Evolutionary conservation across 1,140 invertebrate species (phyloP).

Genomic region (Danaus plexippus): DNA sequence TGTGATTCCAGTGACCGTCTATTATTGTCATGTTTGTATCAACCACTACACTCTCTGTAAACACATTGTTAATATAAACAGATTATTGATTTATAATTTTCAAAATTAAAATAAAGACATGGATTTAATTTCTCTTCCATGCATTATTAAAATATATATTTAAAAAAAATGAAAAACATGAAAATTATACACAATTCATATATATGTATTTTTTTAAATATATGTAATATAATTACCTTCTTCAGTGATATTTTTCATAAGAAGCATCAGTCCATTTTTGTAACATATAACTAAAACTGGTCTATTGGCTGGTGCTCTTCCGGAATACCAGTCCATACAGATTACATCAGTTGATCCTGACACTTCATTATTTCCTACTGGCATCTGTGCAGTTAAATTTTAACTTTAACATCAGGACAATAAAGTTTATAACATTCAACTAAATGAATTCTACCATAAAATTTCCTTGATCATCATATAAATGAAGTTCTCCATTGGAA

Average conservation of each 20-base stretch:
- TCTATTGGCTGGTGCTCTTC: conserved; percentile 78
- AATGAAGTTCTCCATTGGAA: conserved; percentile 90
- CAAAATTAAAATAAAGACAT: background rate
- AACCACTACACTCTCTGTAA: conserved; percentile 76
- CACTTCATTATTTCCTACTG: conserved; percentile 76
- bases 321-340: conserved; percentile 90
- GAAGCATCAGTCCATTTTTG: conserved; percentile 86
- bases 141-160: no score
- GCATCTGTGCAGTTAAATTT: conserved; percentile 70
- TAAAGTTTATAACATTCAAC: conserved; percentile 16
- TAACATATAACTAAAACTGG: conserved; percentile 91
- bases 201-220: background rate
- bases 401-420: conserved; percentile 9
- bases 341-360: conserved; percentile 75
- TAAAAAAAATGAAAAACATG: no score
- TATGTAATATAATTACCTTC: conserved; percentile 74
- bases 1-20: conserved; percentile 92
- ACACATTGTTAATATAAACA: conserved; percentile 8
- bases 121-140: no score
- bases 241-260: conserved; percentile 92
- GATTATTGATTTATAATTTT: conserved; percentile 1
- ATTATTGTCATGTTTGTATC: conserved; percentile 87
- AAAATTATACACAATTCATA: no score
- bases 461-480: conserved; percentile 94
- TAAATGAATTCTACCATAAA: conserved; percentile 66